These are phyloP conservation scores for Acronicta alni DNA, from an alignment of 2,888 invertebrate genomes.

Conservation along the genomic window DNA sequence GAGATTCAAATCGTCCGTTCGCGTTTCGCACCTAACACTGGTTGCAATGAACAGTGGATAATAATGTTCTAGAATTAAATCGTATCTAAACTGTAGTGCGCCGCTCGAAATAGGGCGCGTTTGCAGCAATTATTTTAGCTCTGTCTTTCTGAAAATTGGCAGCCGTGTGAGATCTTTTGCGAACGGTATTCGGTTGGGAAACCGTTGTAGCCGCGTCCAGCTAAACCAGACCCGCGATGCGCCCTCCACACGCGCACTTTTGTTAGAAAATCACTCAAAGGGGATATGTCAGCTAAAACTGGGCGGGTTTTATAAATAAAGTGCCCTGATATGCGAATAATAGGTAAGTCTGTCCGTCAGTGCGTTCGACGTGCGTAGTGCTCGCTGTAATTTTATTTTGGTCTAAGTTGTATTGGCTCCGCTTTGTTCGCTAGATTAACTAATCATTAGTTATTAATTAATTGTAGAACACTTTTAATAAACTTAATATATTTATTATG, in stretches of 20 bases:
- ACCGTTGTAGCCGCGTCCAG: conserved; percentile 81
- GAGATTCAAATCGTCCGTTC: conserved; percentile 30
- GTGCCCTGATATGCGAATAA: conserved; percentile 86
- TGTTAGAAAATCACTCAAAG: conserved; percentile 59
- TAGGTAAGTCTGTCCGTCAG: conserved; percentile 81
- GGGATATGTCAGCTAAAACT: conserved; percentile 75
- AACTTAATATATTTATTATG: conserved; percentile 27
- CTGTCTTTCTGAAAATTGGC: conserved; percentile 90
- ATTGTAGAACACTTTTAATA: conserved; percentile 28
- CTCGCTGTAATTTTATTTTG: conserved; percentile 68
- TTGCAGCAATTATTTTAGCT: conserved; percentile 88
- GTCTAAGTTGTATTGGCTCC: conserved; percentile 64
- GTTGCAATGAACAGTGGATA: conserved; percentile 72
- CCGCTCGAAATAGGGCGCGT: conserved; percentile 87
- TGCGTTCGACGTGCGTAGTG: conserved; percentile 66
- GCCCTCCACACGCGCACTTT: conserved; percentile 57
- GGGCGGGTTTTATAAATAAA: conserved; percentile 85
- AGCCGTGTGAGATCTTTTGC: conserved; percentile 86
- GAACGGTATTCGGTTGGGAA: conserved; percentile 88
- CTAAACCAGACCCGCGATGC: conserved; percentile 68
- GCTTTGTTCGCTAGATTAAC: conserved; percentile 46
- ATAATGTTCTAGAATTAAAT: conserved; percentile 84
- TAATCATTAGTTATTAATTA: conserved; percentile 46
- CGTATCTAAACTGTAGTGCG: conserved; percentile 81
- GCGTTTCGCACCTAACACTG: conserved; percentile 37